A percentile compares a stretch with the other conserved stretches of the same genome.
Evolutionary conservation across 2,113 vertebrate species (phyloP).

Genomic region (Chroicocephalus ridibundus): DNA sequence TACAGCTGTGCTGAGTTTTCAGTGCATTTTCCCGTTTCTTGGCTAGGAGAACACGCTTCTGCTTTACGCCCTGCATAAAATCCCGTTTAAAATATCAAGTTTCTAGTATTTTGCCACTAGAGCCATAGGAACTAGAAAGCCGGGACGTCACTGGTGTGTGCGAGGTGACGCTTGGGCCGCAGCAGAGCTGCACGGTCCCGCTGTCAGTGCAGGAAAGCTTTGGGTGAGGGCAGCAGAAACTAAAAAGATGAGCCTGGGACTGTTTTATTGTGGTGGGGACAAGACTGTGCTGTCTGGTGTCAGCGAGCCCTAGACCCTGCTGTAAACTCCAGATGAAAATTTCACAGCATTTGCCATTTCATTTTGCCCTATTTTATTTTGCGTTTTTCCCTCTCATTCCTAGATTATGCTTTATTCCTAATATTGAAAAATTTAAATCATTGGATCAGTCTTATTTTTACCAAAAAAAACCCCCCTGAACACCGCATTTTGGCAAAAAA

Average conservation of each 20-base stretch:
- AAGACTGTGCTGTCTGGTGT: not conserved
- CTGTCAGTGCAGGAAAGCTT: not conserved
- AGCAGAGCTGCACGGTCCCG: not conserved
- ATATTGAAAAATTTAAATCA: not conserved
- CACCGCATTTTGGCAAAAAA: not conserved
- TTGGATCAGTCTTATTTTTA: not conserved
- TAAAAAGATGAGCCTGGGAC: not conserved
- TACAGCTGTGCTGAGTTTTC: not conserved
- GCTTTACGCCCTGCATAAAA: not conserved
- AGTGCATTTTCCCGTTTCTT: not conserved
- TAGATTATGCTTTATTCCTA: not conserved
- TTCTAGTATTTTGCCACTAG: not conserved
- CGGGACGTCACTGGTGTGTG: rapidly evolving
- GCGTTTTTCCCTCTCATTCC: not conserved
- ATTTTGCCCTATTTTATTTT: not conserved
- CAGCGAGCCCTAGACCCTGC: not conserved
- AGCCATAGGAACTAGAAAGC: not conserved
- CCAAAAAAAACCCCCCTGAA: not conserved
- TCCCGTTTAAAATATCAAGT: not conserved
- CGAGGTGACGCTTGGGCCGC: not conserved
- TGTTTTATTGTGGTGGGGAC: not conserved
- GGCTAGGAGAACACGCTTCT: not conserved
- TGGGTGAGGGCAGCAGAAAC: not conserved
- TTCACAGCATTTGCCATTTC: not conserved
- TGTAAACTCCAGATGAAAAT: not conserved